phyloP scores from a whole-genome alignment of 2,888 invertebrate species.

The Chrysomela aeneicollis region DNA sequence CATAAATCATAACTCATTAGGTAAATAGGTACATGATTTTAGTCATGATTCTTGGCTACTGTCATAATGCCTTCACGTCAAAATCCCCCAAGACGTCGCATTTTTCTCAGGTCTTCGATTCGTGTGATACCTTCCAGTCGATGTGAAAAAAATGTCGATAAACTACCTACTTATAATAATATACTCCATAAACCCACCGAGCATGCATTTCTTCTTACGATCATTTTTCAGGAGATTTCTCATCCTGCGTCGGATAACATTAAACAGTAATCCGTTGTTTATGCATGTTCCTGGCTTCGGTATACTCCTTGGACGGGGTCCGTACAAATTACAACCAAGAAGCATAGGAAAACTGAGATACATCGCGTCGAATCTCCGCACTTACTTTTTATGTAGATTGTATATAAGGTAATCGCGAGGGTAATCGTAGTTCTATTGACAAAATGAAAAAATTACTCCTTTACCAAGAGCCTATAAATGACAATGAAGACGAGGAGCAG shows the following conservation, averaged over 20 bases:
- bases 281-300: constrained; percentile 32
- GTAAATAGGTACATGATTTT: too few species aligned
- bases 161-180: constrained; percentile 26
- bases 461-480: too few species aligned
- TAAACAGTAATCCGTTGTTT: constrained; percentile 39
- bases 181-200: constrained; percentile 32
- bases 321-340: constrained; percentile 24
- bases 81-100: too few species aligned
- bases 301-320: constrained; percentile 30
- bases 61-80: too few species aligned
- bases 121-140: neutral
- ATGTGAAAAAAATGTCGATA: constrained; percentile 12
- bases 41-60: too few species aligned
- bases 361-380: too few species aligned
- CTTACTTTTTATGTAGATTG: too few species aligned
- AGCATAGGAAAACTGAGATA: constrained; percentile 12
- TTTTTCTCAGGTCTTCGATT: neutral
- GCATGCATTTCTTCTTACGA: constrained; percentile 34
- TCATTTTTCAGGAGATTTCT: constrained; percentile 37
- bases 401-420: too few species aligned
- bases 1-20: too few species aligned
- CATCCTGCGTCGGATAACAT: constrained; percentile 33
- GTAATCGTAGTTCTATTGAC: too few species aligned
- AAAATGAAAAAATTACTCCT: too few species aligned
- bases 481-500: too few species aligned